Evolutionary conservation across 2,113 vertebrate genomes (phyloP), one percentile per base, ranked within the genome.

Genomic region (Glaucomys volans): DNA sequence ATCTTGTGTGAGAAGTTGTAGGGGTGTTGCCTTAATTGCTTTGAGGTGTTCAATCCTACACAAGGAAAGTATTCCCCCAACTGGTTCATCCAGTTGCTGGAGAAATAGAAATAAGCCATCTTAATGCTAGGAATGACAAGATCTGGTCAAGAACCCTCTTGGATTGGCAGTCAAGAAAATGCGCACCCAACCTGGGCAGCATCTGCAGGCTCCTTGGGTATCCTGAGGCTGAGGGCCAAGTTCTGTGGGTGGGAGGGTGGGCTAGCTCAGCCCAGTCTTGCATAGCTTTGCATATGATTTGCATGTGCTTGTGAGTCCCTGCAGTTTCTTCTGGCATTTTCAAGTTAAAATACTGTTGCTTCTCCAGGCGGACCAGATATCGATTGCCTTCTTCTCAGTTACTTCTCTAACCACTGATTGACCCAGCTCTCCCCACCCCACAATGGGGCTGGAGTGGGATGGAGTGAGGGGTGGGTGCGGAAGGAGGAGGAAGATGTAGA

Each of bases 231-330:
- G 16, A 94, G 44, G 87, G 66, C 42, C 52, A 75, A 7, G 67
- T 72, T 44, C 86, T 67, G 14, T 26, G 64, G 37, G 52, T 69
- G 83, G 57, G 37, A 87, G 66, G 20, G 47, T 20, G 3, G 32
- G 24, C 88, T 54, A 8, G 87, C 86, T 35, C 67, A 67, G 32
- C 26, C 42, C 72, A 67, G 32, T 22, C 66, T 66, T 10, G 89
- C 32, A 17, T 90, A 69, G 42, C 40, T 95, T 95, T 93, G 85
- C 94, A 90, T 95, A n/a, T 52, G 57, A 74, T 95, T 96, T 88
- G 77, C 81, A 72, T 94, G 54, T 35, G 77, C 37, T 91, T 57
- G 2, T 32, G 32, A 93, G 30, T 4, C 13, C 57, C 64, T n/a
- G 66, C 40, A 57, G 42, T 87, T 75, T 94, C 72, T 71, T 57